Evolutionary conservation across 2,888 invertebrate species (phyloP).

Genomic region (Agrochola macilenta): DNA sequence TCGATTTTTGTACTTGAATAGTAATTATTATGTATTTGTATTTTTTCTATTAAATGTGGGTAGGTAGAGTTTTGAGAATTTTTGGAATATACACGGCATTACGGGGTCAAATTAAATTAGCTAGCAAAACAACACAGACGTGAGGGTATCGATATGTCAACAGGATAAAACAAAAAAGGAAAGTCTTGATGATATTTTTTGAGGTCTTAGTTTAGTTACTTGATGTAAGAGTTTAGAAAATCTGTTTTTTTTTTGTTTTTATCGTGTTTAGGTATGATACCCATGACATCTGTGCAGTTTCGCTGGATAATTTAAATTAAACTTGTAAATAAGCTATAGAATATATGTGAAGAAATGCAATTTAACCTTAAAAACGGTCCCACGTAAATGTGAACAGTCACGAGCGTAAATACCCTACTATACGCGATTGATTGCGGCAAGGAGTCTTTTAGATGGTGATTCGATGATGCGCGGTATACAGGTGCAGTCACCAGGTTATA

Average conservation of each 20-base stretch:
- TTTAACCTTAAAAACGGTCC: background rate
- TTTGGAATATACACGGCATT: background rate
- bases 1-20: slow-evolving; percentile 52
- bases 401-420: background rate
- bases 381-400: background rate
- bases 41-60: slow-evolving; percentile 20
- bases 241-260: background rate
- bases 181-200: background rate
- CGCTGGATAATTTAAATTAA: background rate
- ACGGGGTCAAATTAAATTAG: background rate
- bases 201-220: background rate
- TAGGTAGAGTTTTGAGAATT: slow-evolving; percentile 12
- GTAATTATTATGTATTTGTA: slow-evolving; percentile 41
- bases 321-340: background rate
- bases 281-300: background rate
- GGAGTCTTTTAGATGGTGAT: too few relatives aligned
- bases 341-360: background rate
- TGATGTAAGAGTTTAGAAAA: background rate
- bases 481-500: background rate
- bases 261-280: background rate
- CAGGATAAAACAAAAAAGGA: accelerated
- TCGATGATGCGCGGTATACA: too few relatives aligned
- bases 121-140: background rate
- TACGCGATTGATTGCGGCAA: too few relatives aligned
- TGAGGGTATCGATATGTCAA: too few relatives aligned